Evolutionary conservation across 2,888 invertebrate genomes (phyloP), one percentile per base, ranked within the genome.

Genomic region (Ectemnius lituratus): DNA sequence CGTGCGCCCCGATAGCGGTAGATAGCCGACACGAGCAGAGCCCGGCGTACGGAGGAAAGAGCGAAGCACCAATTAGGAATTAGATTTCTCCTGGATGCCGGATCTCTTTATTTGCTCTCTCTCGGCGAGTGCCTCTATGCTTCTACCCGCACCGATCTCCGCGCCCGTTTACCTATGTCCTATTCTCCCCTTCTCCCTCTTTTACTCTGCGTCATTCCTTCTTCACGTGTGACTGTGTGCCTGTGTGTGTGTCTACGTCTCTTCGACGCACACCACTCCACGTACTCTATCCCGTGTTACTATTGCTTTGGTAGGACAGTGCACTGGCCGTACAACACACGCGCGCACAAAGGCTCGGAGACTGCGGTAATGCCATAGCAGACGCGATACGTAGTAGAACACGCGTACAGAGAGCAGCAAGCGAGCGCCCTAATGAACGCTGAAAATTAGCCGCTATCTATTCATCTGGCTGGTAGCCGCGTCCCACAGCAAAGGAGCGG

Each of bases 361-460:
- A 11, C 37, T 8, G 37, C 37, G 37, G 37, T 37, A 37, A 37
- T 37, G 37, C 37, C 11, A 37, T 37, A 37, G 37, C 37, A 37
- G 8, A 37, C 37, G 37, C 37, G 37, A 8, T 37, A 37, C 37
- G 37, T 37, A 46, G 52, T 63, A 62, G 61, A 76, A 76, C 79
- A 75, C 73, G 78, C 78, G 76, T 78, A 80, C 70, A 63, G 69
- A 75, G 79, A 76, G 56, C 11, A 37, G 37, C 11, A 37, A 37
- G 37, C 67, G 49, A 70, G 63, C 71, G 76, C 84, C 83, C 81
- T 86, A 86, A 86, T 86, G 86, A 86, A 86, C 84, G 80, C 77
- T 82, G 85, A 82, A 85, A 85, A 86, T 86, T 86, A 86, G 85
- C 84, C 83, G 81, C 85, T 86, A 86, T 86, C 86, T 86, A 86